These are phyloP conservation scores for Gandaritis pyraliata DNA, from an alignment of 2,888 invertebrate genomes.

Conservation along the genomic window DNA sequence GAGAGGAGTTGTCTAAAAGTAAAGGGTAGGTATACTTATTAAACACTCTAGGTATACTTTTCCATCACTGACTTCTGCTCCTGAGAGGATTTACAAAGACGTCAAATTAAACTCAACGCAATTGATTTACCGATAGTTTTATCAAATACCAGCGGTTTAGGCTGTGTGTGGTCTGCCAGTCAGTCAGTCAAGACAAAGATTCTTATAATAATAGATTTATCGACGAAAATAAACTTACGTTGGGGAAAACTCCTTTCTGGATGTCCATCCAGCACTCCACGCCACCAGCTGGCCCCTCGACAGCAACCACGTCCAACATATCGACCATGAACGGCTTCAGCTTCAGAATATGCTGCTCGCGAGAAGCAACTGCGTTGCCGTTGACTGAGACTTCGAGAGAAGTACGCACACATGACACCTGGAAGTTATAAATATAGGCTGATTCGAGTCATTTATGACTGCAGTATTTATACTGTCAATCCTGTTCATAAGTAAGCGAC, in stretches of 20 bases:
- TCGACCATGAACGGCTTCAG: slow-evolving; percentile 88
- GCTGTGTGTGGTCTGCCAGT: no score
- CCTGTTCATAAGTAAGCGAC: no score
- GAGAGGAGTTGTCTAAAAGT: slow-evolving; percentile 83
- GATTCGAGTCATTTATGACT: no score
- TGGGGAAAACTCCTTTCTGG: slow-evolving; percentile 88
- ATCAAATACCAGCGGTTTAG: no score
- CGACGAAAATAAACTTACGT: slow-evolving; percentile 68
- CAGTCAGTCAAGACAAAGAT: no score
- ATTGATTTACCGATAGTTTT: no score
- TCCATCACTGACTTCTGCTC: not conserved
- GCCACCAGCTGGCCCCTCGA: slow-evolving; percentile 86
- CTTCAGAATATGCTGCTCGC: slow-evolving; percentile 68
- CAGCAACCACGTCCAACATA: slow-evolving; percentile 88
- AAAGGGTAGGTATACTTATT: not conserved
- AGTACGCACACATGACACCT: slow-evolving; percentile 77
- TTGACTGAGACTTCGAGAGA: slow-evolving; percentile 70
- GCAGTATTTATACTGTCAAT: no score
- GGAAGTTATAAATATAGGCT: slow-evolving; percentile 14
- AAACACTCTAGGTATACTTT: not conserved
- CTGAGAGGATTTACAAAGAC: no score
- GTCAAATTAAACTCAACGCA: no score
- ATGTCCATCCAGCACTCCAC: slow-evolving; percentile 92
- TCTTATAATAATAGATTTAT: no score
- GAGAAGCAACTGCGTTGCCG: slow-evolving; percentile 44